Evolutionary conservation across 1,140 invertebrate genomes (phyloP), one percentile per base, ranked within the genome.

Genomic region (Drosophila novamexicana): DNA sequence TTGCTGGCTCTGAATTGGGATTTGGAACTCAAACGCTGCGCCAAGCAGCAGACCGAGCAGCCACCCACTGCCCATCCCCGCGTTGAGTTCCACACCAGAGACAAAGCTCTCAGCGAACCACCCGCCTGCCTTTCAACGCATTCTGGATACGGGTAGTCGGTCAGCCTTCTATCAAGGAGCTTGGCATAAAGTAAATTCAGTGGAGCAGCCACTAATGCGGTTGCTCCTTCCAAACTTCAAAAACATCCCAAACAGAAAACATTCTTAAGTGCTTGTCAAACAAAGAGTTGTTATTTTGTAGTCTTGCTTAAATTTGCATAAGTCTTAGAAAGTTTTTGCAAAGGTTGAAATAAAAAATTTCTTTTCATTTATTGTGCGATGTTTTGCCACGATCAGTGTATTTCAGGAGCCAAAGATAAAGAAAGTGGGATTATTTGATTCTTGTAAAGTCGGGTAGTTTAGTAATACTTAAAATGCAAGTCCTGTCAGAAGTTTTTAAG

Each of bases 1-100:
- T 91, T 91, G 90, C 81, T 85, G 83, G 84, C 75, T 90, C 83
- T 77, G 83, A 83, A 88, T 80, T 89, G 83, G 83, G 83, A 88
- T 88, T 88, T 88, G 53, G 37, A 79, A 88, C 83, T 88, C 79
- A 76, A 86, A 82, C 88, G 82, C 79, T 75, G 76, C 59, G 72
- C 79, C 76, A 83, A 80, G 81, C 77, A 79, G 57, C 75, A 59
- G 56, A 62, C 49, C 45, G 29, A 32, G 32, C 34, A 39, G 49
- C 71, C 66, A 42, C 40, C 47, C 61, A 32, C 18, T 18, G 37
- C 45, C 63, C 7, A 53, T 71, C 47, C 40, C 39, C 37, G 22
- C 39, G 47, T 14, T 64, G 61, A 62, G 42, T 22, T 39, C 50
- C 58, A 56, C 69, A 52, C 56, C 65, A 50, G 69, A 61, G 39